These are phyloP conservation scores for Sesia apiformis DNA, from an alignment of 2,888 invertebrate genomes.

Conservation along the genomic window DNA sequence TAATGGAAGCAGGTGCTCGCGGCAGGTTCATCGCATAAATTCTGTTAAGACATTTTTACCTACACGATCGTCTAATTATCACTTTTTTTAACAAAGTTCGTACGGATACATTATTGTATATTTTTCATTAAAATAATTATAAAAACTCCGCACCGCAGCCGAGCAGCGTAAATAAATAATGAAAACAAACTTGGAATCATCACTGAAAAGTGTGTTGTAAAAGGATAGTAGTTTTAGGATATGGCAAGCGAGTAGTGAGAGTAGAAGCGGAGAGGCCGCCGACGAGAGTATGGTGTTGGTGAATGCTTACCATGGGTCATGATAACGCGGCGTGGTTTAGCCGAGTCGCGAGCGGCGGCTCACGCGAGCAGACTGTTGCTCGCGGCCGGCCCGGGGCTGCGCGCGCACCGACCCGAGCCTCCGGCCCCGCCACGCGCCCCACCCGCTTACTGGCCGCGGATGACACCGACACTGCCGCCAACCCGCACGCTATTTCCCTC, in stretches of 20 bases:
- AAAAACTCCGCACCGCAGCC: conserved; percentile 14
- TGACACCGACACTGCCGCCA: not conserved
- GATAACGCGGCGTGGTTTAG: conserved; percentile 40
- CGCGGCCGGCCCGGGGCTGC: conserved; percentile 50
- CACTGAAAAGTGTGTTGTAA: conserved; percentile 39
- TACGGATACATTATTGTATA: not conserved
- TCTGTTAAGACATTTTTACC: not conserved
- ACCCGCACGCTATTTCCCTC: conserved; percentile 9
- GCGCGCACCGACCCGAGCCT: conserved; percentile 42
- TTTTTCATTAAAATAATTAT: not conserved
- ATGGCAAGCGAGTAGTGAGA: not conserved
- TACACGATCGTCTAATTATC: not conserved
- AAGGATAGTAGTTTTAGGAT: conserved; percentile 6
- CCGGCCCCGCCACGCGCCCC: conserved; percentile 19
- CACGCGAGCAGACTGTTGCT: conserved; percentile 71
- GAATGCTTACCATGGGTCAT: conserved; percentile 63
- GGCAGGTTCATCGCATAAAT: conserved; percentile 5
- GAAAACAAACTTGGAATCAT: conserved; percentile 36
- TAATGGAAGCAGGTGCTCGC: conserved; percentile 11
- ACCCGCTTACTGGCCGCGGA: conserved; percentile 1
- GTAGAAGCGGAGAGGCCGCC: conserved; percentile 17
- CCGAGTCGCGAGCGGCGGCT: conserved; percentile 48
- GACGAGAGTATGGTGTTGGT: conserved; percentile 17
- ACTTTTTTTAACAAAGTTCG: not conserved
- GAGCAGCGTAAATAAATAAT: conserved; percentile 55